Base-by-base conservation (phyloP, 2,797 vertebrate species). In the Leptoclinus maculatus region DNA sequence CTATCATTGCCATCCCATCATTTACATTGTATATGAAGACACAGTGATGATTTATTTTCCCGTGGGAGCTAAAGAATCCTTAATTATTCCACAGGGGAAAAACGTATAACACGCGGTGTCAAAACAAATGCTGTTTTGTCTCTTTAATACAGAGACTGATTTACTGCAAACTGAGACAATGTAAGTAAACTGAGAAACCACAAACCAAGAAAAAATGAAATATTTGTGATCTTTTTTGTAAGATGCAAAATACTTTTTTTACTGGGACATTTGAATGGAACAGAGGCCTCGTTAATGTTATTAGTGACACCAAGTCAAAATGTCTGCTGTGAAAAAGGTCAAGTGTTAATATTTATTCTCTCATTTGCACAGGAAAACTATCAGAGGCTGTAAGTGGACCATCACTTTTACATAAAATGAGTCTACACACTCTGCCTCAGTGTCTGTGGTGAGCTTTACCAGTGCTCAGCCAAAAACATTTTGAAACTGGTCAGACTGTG, bases 1-100 rank as follows among this genome's bases (percentile, higher is more conserved):
- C 56, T 60, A 38, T 29, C 14, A 39, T 14, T 36, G 36, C 16
- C 27, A n/a, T 77, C 21, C n/a, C 29, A 38, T 59, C 27, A 76
- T 74, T 78, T 63, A 69, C 63, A 74, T 57, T 79, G 34, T 47
- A 36, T 59, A 63, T 25, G 36, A 39, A 29, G 49, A 65, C 23
- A 49, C 13, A 34, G 25, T 36, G 54, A 51, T 76, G 63, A 36
- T 71, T 64, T 71, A 19, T 76, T 76, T 79, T 1, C 13, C 59
- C 29, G 54, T 54, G 16, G 72, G 63, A 69, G 71, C 43, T 39
- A 29, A 67, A 77, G 27, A 27, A 60, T 64, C 60, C 38, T 69
- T 68, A 71, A 23, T 72, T 79, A 54, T 72, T 78, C 75, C 71
- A 43, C 19, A 45, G 59, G 39, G 39, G 68, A 76, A 76, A 66